Base-by-base conservation (phyloP, 2,797 vertebrate genomes). In the Mus minutoides region DNA sequence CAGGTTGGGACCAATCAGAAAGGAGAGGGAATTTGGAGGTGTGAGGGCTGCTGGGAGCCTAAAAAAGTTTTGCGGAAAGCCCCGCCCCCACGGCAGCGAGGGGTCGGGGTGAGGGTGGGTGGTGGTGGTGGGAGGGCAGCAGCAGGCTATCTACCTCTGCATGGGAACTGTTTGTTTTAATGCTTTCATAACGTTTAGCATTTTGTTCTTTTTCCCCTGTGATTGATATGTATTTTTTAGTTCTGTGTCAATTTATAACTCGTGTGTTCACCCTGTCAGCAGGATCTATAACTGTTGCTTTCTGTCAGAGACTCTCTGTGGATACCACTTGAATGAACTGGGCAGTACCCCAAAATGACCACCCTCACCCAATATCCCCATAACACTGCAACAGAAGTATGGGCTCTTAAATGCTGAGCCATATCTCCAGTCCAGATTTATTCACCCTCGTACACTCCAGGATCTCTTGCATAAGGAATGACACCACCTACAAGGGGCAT, bases 21-120 rank as follows among this genome's bases (percentile, higher is more conserved):
- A 85, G 60, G 16, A 46, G 58, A 46, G 17, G 5, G 43, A 46
- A 64, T 64, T 10, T 46, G 26, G 58, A 84, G 40, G 16, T 0
- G 4, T 60, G 37, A 62, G 56, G 43, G 43, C 24, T 19, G 46
- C 17, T 54, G 49, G 60, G 60, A 85, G 10, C 6, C 10, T 46
- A 34, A 64, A 64, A 84, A 34, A 13, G 40, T 46, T 58, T 64
- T 46, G 21, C 37, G 24, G 37, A 83, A 43, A 83, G 56, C 24
- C 14, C 56, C 0, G 24, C 14, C 3, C 24, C n/a, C 16, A 84
- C 10, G 0, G 16, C 5, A 5, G 13, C 6, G 13, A 8, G 4
- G 43, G 40, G 56, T 19, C 2, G 16, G 37, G 43, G 0, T 14
- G 40, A 3, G 40, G 67, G 69, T 71, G n/a, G 69, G 69, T 21